A percentile compares a stretch with the other conserved stretches of the same genome.
Conservation (phyloP, 2,888 invertebrate genomes). For the Eupeodes luniger region DNA sequence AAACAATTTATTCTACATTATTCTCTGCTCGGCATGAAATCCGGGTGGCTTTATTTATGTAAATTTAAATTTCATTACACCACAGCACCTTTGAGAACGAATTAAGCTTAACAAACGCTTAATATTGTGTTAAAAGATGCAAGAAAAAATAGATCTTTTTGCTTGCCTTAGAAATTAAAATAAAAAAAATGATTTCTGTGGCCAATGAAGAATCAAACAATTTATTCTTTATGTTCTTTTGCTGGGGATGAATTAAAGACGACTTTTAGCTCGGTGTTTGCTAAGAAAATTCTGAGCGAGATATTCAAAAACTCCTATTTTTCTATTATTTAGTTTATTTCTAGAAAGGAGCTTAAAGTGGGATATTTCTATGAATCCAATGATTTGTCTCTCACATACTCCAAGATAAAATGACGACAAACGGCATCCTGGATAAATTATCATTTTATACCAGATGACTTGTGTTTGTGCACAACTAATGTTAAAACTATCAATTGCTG, state of each 20-base stretch:
- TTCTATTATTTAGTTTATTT: too few species aligned
- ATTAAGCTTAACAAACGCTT: conserved; percentile 18
- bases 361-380: conserved; percentile 51
- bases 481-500: too few species aligned
- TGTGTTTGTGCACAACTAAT: conserved; percentile 23
- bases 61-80: too few species aligned
- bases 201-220: conserved; percentile 82
- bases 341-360: conserved; percentile 63
- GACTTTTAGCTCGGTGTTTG: too few species aligned
- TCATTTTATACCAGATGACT: conserved; percentile 41
- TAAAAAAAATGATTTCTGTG: conserved; percentile 77
- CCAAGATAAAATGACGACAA: conserved; percentile 61
- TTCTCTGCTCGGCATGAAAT: too few species aligned
- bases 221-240: not conserved
- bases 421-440: conserved; percentile 71
- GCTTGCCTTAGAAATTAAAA: conserved; percentile 7
- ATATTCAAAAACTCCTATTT: too few species aligned
- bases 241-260: too few species aligned
- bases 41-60: too few species aligned
- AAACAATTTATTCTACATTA: conserved; percentile 73
- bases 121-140: conserved; percentile 58
- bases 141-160: conserved; percentile 44
- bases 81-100: conserved; percentile 35
- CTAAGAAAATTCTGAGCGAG: too few species aligned
- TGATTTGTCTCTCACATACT: conserved; percentile 71